Conservation (phyloP, 2,113 vertebrate genomes). For the Silurus glanis region DNA sequence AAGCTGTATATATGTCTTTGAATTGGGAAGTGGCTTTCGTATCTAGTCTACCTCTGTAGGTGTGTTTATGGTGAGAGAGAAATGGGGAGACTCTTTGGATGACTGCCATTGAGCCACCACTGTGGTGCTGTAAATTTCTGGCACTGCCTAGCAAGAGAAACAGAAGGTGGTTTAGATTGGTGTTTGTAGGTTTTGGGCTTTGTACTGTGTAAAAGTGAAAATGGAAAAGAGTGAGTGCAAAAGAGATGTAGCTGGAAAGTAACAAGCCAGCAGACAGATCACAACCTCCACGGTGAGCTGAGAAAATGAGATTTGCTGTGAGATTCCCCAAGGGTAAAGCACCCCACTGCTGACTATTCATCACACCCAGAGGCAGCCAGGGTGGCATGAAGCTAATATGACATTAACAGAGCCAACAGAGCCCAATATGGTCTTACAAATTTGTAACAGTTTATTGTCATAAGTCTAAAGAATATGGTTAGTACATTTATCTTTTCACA, state of each 20-base stretch:
- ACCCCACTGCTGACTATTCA: neutral
- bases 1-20: neutral
- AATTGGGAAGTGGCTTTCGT: neutral
- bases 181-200: conserved; percentile 4
- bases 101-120: conserved; percentile 22
- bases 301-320: conserved; percentile 35
- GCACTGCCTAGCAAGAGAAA: conserved; percentile 28
- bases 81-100: conserved; percentile 8
- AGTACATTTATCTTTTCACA: neutral
- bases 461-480: neutral
- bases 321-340: conserved; percentile 34
- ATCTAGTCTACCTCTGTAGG: neutral
- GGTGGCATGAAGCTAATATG: conserved; percentile 20
- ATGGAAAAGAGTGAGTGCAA: conserved; percentile 6
- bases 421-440: neutral
- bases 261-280: conserved; percentile 6
- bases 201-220: conserved; percentile 22
- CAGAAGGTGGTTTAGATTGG: neutral
- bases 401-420: conserved; percentile 2
- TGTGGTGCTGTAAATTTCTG: conserved; percentile 38
- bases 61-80: neutral
- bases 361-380: conserved; percentile 19
- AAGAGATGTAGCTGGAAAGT: neutral
- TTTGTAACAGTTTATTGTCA: neutral
- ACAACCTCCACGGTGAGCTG: conserved; percentile 24